Percentiles rank a stretch among this genome's conserved stretches.
phyloP scores from a whole-genome alignment of 2,888 invertebrate species.

The Nomada hirtipes region DNA sequence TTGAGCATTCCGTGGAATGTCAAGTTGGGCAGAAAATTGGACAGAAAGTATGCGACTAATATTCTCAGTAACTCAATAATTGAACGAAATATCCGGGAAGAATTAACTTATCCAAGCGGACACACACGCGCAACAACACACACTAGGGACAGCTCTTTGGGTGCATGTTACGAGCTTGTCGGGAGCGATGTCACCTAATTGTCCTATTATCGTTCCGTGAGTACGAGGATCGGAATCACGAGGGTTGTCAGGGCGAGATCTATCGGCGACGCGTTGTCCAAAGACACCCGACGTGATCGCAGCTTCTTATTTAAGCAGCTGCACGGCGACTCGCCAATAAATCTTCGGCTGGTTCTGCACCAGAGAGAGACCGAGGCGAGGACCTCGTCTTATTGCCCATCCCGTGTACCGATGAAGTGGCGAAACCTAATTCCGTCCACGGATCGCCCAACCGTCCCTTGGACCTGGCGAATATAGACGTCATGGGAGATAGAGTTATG shows the following conservation, averaged over 20 bases:
- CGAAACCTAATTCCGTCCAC: conserved; percentile 67
- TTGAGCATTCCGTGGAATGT: too few species aligned
- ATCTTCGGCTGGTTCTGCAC: conserved; percentile 60
- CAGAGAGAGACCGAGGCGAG: conserved; percentile 32
- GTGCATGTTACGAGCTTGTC: conserved; percentile 6
- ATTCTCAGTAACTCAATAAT: too few species aligned
- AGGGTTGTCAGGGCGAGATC: conserved; percentile 26
- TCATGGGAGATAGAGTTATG: conserved; percentile 27
- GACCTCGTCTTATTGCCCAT: conserved; percentile 50
- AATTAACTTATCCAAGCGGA: not conserved
- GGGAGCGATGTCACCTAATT: conserved; percentile 48
- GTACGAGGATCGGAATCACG: conserved; percentile 21
- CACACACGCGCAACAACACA: too few species aligned
- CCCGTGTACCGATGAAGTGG: conserved; percentile 54
- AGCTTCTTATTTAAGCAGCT: conserved; percentile 46
- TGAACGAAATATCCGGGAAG: not conserved
- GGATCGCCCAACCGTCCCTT: conserved; percentile 10
- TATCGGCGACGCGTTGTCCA: conserved; percentile 28
- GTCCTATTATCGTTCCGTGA: conserved; percentile 44
- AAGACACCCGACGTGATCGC: conserved; percentile 15
- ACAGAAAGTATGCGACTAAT: too few species aligned
- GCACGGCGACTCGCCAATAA: conserved; percentile 47
- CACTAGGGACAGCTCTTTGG: too few species aligned
- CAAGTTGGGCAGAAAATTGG: too few species aligned
- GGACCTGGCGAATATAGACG: conserved; percentile 50